A percentile compares a stretch with the other conserved stretches of the same genome.
phyloP scores from a whole-genome alignment of 2,797 vertebrate genomes.

The Rhynchonycteris naso region DNA sequence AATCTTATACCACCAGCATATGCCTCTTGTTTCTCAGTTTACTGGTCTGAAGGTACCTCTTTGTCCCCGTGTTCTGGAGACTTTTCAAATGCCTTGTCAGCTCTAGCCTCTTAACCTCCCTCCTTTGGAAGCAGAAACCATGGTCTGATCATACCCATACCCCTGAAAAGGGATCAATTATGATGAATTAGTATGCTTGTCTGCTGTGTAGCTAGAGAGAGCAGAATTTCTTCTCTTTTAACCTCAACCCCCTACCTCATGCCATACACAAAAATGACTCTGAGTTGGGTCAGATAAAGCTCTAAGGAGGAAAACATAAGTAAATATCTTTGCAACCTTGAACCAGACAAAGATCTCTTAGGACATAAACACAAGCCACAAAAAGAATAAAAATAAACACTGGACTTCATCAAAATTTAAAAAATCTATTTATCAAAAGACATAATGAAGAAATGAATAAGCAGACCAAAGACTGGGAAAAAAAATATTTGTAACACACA shows the following conservation, averaged over 20 bases:
- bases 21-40: neutral
- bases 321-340: neutral
- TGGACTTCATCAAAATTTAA: neutral
- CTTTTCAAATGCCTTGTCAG: neutral
- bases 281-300: neutral
- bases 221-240: neutral
- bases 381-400: neutral
- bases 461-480: neutral
- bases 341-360: neutral
- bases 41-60: neutral
- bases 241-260: neutral
- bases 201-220: neutral
- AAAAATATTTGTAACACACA: neutral
- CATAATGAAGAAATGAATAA: neutral
- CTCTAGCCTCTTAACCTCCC: neutral
- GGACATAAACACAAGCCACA: neutral
- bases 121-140: neutral
- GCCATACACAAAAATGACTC: neutral
- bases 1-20: fast-evolving
- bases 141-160: neutral
- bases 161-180: neutral
- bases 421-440: neutral
- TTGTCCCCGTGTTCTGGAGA: neutral
- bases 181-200: neutral
- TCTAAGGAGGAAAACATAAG: neutral